Percentiles rank a stretch among this genome's conserved stretches.
phyloP scores from a whole-genome alignment of 2,797 vertebrate species.

The Oophaga sylvatica region DNA sequence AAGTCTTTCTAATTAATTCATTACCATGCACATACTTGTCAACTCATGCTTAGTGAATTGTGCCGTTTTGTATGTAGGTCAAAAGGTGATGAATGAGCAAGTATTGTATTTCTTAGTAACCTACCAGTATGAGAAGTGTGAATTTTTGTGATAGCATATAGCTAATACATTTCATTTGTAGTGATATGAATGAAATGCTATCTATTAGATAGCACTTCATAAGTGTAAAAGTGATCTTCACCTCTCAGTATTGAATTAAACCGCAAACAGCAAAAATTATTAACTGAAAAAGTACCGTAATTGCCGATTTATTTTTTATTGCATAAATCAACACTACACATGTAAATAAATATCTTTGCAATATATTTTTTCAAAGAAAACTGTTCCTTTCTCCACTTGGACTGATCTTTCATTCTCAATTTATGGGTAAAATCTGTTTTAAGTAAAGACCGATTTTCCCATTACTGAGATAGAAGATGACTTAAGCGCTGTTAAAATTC shows the following conservation, averaged over 20 bases:
- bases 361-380: no score
- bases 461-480: no score
- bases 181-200: not conserved
- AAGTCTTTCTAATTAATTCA: slow-evolving; percentile 20
- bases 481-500: no score
- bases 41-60: not conserved
- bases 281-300: no score
- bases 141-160: not conserved
- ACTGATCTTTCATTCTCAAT: no score
- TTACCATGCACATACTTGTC: slow-evolving; percentile 4
- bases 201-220: not conserved
- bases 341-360: no score
- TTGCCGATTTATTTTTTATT: no score
- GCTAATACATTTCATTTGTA: not conserved
- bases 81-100: slow-evolving; percentile 7
- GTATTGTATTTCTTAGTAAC: not conserved
- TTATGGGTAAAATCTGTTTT: no score
- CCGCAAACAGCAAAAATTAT: not conserved
- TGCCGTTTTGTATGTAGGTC: not conserved
- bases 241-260: not conserved
- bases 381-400: no score
- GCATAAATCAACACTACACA: no score
- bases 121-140: not conserved
- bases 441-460: no score
- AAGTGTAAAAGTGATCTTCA: not conserved